Evolutionary conservation across 2,113 vertebrate species (phyloP).

Genomic region (Clarias batrachus): DNA sequence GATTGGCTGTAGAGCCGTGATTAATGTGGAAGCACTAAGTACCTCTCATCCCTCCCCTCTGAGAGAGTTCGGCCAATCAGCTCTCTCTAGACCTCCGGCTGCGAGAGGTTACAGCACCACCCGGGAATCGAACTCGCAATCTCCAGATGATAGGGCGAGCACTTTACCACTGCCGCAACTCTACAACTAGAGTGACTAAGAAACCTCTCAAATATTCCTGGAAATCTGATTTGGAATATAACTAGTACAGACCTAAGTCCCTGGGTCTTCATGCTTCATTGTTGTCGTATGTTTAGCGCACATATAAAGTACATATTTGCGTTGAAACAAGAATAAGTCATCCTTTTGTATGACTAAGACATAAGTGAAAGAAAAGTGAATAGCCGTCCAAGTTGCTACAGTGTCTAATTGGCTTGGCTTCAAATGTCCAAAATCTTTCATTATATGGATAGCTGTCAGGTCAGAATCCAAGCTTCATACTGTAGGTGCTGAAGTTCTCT

Average conservation of each 20-base stretch:
- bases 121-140: too few species aligned
- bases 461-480: background rate
- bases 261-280: background rate
- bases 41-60: too few species aligned
- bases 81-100: too few species aligned
- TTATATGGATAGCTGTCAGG: slow-evolving; percentile 15
- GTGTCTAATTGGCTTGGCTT: background rate
- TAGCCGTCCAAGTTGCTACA: background rate
- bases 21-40: too few species aligned
- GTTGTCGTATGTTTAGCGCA: background rate
- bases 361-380: background rate
- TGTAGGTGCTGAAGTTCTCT: background rate
- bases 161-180: too few species aligned
- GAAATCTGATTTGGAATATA: slow-evolving; percentile 12
- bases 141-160: too few species aligned
- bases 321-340: background rate
- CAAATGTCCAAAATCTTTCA: slow-evolving; percentile 10
- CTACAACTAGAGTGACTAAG: background rate
- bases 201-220: background rate
- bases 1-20: too few species aligned
- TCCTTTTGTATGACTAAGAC: background rate
- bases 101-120: too few species aligned
- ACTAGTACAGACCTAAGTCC: background rate
- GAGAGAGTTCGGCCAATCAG: too few species aligned
- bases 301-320: background rate